A percentile compares a stretch with the other conserved stretches of the same genome.
These are phyloP conservation scores for Xestia sexstrigata DNA, from an alignment of 2,888 invertebrate genomes.

Conservation along the genomic window DNA sequence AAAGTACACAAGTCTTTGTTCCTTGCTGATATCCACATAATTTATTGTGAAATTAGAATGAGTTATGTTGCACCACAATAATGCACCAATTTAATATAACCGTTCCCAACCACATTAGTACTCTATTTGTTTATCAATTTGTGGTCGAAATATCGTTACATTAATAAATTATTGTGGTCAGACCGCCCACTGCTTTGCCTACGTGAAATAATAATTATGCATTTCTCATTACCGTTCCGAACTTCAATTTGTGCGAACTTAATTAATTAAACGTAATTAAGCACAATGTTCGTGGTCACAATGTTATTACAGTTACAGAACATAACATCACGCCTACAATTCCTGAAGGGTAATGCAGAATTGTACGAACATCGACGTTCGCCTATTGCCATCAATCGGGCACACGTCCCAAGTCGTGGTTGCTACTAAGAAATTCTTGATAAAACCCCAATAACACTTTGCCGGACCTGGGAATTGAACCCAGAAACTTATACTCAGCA, in stretches of 20 bases:
- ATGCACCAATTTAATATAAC: background rate
- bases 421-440: background rate
- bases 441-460: background rate
- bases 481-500: background rate
- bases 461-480: background rate
- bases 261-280: constrained; percentile 24
- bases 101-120: constrained; percentile 10
- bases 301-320: background rate
- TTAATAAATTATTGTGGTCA: constrained; percentile 22
- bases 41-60: background rate
- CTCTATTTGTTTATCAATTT: constrained; percentile 40
- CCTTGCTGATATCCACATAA: background rate
- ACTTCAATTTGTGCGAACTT: background rate
- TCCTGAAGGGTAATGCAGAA: background rate
- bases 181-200: background rate
- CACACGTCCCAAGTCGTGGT: too few relatives aligned
- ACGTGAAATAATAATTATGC: constrained; percentile 19
- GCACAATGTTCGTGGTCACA: constrained; percentile 1
- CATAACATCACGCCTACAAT: background rate
- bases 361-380: background rate
- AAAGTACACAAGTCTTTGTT: background rate
- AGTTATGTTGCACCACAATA: background rate
- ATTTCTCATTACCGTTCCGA: constrained; percentile 1
- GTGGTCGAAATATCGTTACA: constrained; percentile 42
- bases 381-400: background rate